These are phyloP conservation scores for Alectoris magna DNA, from an alignment of 2,797 vertebrate species.

Conservation along the genomic window DNA sequence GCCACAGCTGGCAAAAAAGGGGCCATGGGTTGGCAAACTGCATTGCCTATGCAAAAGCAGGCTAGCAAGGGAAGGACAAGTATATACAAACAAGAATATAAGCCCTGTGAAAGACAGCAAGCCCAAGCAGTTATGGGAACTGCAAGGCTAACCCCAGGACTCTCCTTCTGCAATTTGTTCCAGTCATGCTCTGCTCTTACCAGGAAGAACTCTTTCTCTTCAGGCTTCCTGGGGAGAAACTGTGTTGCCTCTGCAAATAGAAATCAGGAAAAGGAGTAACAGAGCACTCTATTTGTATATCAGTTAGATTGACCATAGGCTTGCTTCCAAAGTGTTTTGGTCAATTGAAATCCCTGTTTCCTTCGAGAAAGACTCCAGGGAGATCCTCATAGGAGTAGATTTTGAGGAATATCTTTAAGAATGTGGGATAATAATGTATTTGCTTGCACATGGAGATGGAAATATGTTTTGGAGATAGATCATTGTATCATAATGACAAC, in stretches of 20 bases:
- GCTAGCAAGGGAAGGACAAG: background rate
- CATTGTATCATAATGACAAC: background rate
- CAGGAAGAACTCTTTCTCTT: background rate
- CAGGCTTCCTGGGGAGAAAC: background rate
- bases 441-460: background rate
- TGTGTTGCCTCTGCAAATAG: background rate
- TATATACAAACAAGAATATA: background rate
- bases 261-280: background rate
- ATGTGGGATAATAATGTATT: background rate
- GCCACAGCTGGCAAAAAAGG: background rate
- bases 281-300: background rate
- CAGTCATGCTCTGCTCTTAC: background rate
- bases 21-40: background rate
- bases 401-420: background rate
- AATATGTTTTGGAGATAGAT: background rate
- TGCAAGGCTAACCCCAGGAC: background rate
- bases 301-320: background rate
- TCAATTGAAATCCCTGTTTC: background rate
- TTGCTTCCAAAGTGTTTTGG: background rate
- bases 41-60: background rate
- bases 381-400: background rate
- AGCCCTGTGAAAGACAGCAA: background rate
- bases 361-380: background rate
- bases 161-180: background rate
- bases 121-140: background rate